Base-by-base conservation (phyloP, 2,888 invertebrate genomes). In the Steinernema scapterisci region DNA sequence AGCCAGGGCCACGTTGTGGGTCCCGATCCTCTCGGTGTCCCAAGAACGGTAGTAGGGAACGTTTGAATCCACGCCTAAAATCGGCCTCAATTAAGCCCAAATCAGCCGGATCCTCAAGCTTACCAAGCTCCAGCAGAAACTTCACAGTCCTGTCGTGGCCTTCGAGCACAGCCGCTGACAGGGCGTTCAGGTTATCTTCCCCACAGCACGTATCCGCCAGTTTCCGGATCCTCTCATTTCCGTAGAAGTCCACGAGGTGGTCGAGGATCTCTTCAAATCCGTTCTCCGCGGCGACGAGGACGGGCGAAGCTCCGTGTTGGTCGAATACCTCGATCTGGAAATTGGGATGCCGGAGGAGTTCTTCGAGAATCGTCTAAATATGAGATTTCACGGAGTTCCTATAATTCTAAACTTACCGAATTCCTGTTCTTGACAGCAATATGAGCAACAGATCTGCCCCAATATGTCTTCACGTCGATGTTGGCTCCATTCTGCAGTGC, bases 371-470 rank as follows among this genome's bases (percentile, higher is more conserved):
- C 11, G 21, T 27, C 54, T 54, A 25, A 54, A 54, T 2, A 5
- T 54, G 23, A 5, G 21, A 21, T 54, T 6, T 21, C 11, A 54
- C 13, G 19, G 6, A 19, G 7, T n/a, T 19, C 11, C 51, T 19
- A 19, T 6, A 19, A 51, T 51, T 19, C 9, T 51, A 13, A 25
- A 7, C 54, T 54, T 38, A 63, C 31, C 16, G 9, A 7, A 19
- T 63, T 63, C 1, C 19, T 25, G 19, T 31, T 25, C 23, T 38
- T 11, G 2, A 63, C 63, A 5, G 31, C 63, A 27, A 38, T 63
- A 16, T 63, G 63, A 31, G 38, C 63, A 16, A 63, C 27, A 6
- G 63, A 63, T 11, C 63, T 27, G 5, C 63, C 63, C 63, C 63
- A 63, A 31, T 63, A 63, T 3, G 63, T 63, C 31, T 16, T 9